These are phyloP conservation scores for Lontra canadensis DNA, from an alignment of 2,113 vertebrate species.

Conservation along the genomic window DNA sequence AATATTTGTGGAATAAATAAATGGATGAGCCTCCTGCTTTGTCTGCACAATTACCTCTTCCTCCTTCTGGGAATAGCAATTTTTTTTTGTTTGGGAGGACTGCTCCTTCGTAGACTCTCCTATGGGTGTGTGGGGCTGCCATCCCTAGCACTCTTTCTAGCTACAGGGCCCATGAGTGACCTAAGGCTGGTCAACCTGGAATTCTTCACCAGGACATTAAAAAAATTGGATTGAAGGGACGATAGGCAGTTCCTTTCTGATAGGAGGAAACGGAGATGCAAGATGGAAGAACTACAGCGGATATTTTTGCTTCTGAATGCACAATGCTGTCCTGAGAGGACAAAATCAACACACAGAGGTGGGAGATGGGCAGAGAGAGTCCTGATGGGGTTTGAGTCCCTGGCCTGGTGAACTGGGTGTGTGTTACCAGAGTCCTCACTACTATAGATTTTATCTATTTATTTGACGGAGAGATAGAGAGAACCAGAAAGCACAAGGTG, in stretches of 20 bases:
- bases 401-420: neutral
- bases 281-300: neutral
- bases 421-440: neutral
- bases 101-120: neutral
- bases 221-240: constrained; percentile 22
- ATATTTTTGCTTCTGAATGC: neutral
- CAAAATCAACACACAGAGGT: neutral
- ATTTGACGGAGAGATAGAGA: neutral
- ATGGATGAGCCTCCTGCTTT: neutral
- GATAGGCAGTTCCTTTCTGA: neutral
- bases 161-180: neutral
- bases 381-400: neutral
- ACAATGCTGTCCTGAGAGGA: neutral
- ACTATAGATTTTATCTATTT: neutral
- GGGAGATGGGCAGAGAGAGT: neutral
- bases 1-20: neutral
- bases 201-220: neutral
- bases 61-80: neutral
- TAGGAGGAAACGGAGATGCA: neutral
- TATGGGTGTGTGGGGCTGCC: neutral
- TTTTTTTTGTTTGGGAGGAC: neutral
- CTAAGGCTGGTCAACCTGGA: neutral
- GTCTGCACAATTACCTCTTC: neutral
- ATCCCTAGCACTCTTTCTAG: neutral
- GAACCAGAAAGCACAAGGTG: neutral